phyloP scores from a whole-genome alignment of 1,140 invertebrate species.

The Calliopsis andreniformis region DNA sequence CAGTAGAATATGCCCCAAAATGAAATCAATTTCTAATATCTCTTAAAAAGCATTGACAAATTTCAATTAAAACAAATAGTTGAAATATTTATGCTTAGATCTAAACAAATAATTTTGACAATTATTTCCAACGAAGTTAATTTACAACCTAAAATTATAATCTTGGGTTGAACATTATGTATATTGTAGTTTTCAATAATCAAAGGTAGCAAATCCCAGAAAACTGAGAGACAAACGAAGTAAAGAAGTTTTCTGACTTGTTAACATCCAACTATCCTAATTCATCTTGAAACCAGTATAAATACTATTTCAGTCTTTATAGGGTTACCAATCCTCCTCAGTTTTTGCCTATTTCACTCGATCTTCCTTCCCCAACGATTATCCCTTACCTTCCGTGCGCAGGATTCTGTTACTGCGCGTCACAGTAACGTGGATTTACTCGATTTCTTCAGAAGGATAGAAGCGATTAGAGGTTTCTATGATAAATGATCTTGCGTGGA shows the following conservation, averaged over 20 bases:
- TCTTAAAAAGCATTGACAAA: too few species aligned
- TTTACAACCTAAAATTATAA: too few species aligned
- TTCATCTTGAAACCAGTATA: background rate
- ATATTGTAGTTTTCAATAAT: too few species aligned
- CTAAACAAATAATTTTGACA: too few species aligned
- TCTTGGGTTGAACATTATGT: too few species aligned
- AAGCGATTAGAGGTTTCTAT: constrained; percentile 37
- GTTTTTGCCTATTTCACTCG: constrained; percentile 20
- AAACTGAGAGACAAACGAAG: background rate
- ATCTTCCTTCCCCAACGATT: constrained; percentile 29
- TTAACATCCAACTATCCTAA: background rate
- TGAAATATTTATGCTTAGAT: too few species aligned
- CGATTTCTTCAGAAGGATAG: constrained; percentile 41
- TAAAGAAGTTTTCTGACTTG: constrained; percentile 2
- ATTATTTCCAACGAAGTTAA: too few species aligned
- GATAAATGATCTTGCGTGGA: constrained; percentile 61
- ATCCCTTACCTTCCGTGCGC: constrained; percentile 12
- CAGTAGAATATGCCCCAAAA: too few species aligned
- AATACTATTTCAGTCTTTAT: constrained; percentile 4
- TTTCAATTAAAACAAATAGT: too few species aligned
- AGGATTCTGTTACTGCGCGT: background rate
- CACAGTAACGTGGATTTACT: constrained; percentile 51
- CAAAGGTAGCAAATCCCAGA: background rate
- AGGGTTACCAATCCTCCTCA: constrained; percentile 24
- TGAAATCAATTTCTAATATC: too few species aligned